phyloP scores from a whole-genome alignment of 2,797 vertebrate genomes.

The Lepus oiostolus region DNA sequence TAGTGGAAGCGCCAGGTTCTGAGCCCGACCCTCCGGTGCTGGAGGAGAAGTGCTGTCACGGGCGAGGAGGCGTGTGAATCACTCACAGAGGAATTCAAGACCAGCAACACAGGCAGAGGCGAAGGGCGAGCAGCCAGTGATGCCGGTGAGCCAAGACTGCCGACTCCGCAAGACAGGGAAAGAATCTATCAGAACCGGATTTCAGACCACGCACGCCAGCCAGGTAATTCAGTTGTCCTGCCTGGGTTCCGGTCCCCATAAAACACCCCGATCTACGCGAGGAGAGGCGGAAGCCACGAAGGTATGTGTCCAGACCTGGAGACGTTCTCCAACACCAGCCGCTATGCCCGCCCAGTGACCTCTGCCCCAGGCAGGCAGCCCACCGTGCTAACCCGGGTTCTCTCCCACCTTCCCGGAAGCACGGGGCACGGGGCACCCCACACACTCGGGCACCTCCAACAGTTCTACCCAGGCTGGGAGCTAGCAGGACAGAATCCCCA shows the following conservation, averaged over 20 bases:
- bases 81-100: slow-evolving; percentile 55
- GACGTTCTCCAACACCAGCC: not conserved
- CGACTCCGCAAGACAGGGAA: slow-evolving; percentile 62
- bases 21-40: slow-evolving; percentile 40
- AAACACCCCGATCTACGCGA: slow-evolving; percentile 19
- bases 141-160: slow-evolving; percentile 19
- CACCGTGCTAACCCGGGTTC: no score
- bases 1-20: slow-evolving; percentile 12
- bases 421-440: not conserved
- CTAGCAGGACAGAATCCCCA: not conserved
- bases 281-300: not conserved
- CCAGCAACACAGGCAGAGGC: slow-evolving; percentile 18
- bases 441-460: not conserved
- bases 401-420: not conserved
- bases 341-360: not conserved
- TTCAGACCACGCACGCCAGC: slow-evolving; percentile 54
- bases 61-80: slow-evolving; percentile 36
- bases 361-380: no score
- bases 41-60: slow-evolving; percentile 59
- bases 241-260: not conserved
- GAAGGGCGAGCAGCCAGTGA: slow-evolving; percentile 58
- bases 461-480: slow-evolving; percentile 38
- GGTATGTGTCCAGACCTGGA: not conserved
- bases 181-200: slow-evolving; percentile 64
- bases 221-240: not conserved